These are phyloP conservation scores for Silurus lanzhouensis DNA, from an alignment of 2,797 vertebrate species.

Conservation along the genomic window DNA sequence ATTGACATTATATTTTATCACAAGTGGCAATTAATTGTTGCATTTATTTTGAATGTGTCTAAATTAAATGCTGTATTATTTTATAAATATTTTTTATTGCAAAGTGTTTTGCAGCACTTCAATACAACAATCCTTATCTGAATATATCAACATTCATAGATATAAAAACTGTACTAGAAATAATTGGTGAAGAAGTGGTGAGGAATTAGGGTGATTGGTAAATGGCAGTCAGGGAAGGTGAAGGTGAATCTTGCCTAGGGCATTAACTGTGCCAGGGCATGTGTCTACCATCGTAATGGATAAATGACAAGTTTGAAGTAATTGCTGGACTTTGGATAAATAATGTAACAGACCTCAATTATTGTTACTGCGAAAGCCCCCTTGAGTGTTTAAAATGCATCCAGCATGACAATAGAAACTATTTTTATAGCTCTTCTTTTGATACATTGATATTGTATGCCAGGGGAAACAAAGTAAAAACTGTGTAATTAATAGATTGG, in stretches of 20 bases:
- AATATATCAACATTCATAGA: not conserved
- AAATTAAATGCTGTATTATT: not conserved
- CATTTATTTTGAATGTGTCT: not conserved
- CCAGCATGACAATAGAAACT: not conserved
- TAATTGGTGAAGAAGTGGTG: slow-evolving; percentile 10
- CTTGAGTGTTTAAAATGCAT: slow-evolving; percentile 14
- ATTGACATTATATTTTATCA: not conserved
- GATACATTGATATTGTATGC: not conserved
- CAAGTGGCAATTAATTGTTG: not conserved
- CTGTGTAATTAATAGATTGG: not conserved
- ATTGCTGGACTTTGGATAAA: slow-evolving; percentile 14
- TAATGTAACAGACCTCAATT: slow-evolving; percentile 22
- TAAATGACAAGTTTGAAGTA: slow-evolving; percentile 23
- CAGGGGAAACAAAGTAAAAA: not conserved
- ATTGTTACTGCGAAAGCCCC: not conserved
- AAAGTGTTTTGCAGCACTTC: not conserved
- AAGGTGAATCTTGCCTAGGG: slow-evolving; percentile 21
- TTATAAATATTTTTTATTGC: not conserved
- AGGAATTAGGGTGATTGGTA: not conserved
- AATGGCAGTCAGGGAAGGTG: slow-evolving; percentile 12
- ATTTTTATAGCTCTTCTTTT: not conserved
- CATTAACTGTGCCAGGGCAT: not conserved
- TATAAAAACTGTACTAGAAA: not conserved
- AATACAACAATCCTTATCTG: not conserved
- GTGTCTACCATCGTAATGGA: slow-evolving; percentile 9